Evolutionary conservation across 2,888 invertebrate species (phyloP).

Genomic region (Cryptocephalus primarius): DNA sequence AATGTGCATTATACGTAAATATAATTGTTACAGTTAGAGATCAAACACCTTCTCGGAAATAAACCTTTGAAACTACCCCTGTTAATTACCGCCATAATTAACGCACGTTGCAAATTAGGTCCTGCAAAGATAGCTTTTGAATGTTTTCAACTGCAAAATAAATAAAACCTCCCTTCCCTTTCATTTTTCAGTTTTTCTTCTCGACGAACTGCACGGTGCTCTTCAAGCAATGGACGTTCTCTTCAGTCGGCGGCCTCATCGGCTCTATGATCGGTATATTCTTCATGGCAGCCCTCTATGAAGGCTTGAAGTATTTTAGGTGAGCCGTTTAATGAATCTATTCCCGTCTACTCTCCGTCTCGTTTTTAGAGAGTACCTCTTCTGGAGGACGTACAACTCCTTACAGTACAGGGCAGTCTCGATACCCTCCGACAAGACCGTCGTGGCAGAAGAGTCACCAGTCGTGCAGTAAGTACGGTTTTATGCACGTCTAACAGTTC

Average conservation of each 20-base stretch:
- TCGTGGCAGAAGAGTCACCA: constrained; percentile 55
- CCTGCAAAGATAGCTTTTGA: too few relatives aligned
- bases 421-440: constrained; percentile 59
- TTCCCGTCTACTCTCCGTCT: too few relatives aligned
- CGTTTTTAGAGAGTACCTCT: constrained; percentile 58
- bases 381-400: constrained; percentile 79
- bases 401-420: constrained; percentile 77
- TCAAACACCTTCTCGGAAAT: too few relatives aligned
- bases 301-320: constrained; percentile 85
- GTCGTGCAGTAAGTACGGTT: constrained; percentile 64
- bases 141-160: too few relatives aligned
- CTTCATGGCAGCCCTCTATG: constrained; percentile 85
- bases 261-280: constrained; percentile 89
- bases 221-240: constrained; percentile 73
- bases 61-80: too few relatives aligned
- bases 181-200: constrained; percentile 65
- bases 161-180: neutral
- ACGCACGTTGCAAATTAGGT: too few relatives aligned
- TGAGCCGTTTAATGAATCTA: constrained; percentile 26
- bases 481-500: constrained; percentile 5
- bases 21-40: too few relatives aligned
- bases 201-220: constrained; percentile 67
- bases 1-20: too few relatives aligned
- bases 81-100: too few relatives aligned
- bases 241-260: constrained; percentile 63